Evolutionary conservation across 2,797 vertebrate genomes (phyloP), one percentile per base, ranked within the genome.

Genomic region (Rousettus madagascariensis): DNA sequence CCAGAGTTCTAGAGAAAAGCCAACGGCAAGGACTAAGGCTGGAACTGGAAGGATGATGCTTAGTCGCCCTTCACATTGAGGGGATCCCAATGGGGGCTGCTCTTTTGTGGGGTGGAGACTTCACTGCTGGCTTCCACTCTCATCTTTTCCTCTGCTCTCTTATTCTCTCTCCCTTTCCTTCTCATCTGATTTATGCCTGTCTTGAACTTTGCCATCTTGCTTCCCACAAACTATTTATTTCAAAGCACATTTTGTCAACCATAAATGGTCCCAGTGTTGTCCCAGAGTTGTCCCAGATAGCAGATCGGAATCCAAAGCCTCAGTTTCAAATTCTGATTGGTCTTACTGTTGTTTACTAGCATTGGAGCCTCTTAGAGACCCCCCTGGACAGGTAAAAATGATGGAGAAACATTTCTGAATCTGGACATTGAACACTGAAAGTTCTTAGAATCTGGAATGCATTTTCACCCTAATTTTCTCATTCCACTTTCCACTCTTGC

Each of bases 111-210:
- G 16, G 1, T 2, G 36, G 8, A 26, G 19, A 0, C 16, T 19
- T 46, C 57, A 5, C 65, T 20, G 9, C 41, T 53, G 36, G 24
- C 26, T 28, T 15, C 15, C 0, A 0, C 11, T 6, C 0, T 1
- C 1, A 15, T 53, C 22, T 30, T 69, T 68, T 12, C 46, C 28
- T 90, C 11, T 41, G 10, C 26, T 90, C 16, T 24, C 22, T 49
- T 61, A 13, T 17, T 86, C 59, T 71, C 69, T 36, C 16, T n/a
- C 3, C 30, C 9, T 53, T 61, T 68, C 41, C 26, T 55, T 87
- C 51, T 89, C 16, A 19, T 51, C 89, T 80, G 65, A 87, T 65
- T 46, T 65, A 75, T 79, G 24, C 16, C 9, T 33, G 46, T 10
- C 68, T 92, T 84, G 19, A 68, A 59, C 77, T 78, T 66, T 59